Conservation (phyloP, 1,140 invertebrate genomes). For the Dendroctonus valens region DNA sequence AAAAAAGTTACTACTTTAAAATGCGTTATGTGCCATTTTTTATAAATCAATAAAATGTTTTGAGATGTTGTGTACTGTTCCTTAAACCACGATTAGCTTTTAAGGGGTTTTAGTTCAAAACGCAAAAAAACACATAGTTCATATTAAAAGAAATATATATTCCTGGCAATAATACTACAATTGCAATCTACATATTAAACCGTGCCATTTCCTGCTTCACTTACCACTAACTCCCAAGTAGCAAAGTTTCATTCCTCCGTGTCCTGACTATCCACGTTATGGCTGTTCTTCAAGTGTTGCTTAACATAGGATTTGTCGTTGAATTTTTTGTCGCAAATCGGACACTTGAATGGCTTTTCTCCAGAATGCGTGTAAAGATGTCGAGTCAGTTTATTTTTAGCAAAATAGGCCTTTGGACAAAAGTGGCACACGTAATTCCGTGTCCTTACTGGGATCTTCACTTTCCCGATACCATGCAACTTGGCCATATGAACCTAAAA, state of each 20-base stretch:
- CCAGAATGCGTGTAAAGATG: conserved; percentile 68
- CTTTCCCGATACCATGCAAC: conserved; percentile 30
- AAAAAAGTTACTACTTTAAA: too few relatives aligned
- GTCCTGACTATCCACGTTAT: conserved; percentile 13
- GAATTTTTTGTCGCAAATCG: conserved; percentile 59
- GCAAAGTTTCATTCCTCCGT: not conserved
- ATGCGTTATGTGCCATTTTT: too few relatives aligned
- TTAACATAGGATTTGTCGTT: conserved; percentile 39
- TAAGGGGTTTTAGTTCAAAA: too few relatives aligned
- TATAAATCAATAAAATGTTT: too few relatives aligned
- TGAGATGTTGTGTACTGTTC: too few relatives aligned
- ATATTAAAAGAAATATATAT: too few relatives aligned
- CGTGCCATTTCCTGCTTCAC: too few relatives aligned
- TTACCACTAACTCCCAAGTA: too few relatives aligned
- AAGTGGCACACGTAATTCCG: conserved; percentile 35
- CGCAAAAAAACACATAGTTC: too few relatives aligned
- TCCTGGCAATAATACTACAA: too few relatives aligned
- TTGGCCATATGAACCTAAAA: conserved; percentile 39
- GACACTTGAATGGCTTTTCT: conserved; percentile 65
- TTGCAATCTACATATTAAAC: too few relatives aligned
- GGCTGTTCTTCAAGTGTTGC: conserved; percentile 34
- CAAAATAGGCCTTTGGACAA: conserved; percentile 55
- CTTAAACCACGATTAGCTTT: too few relatives aligned
- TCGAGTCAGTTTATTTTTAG: conserved; percentile 58
- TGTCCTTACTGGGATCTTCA: conserved; percentile 32